These are phyloP conservation scores for Platycheirus rosarum DNA, from an alignment of 2,888 invertebrate species.

Conservation along the genomic window DNA sequence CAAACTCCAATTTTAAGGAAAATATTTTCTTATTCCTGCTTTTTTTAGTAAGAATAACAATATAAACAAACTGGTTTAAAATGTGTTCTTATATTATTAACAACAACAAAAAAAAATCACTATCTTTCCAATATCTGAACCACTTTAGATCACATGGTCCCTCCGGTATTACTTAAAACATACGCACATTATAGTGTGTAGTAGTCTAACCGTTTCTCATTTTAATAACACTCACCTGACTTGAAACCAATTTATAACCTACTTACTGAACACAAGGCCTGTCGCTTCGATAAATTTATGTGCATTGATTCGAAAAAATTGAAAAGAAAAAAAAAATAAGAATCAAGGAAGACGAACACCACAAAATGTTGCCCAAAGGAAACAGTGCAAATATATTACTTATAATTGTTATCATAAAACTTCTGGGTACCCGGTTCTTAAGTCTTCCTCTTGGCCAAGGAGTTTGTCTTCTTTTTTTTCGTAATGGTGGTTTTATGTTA, in stretches of 20 bases:
- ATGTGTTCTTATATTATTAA: conserved; percentile 9
- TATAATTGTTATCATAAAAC: conserved; percentile 74
- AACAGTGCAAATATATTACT: conserved; percentile 72
- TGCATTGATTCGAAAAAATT: conserved; percentile 12
- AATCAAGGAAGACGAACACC: conserved; percentile 35
- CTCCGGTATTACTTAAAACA: conserved; percentile 32
- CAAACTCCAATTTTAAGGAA: conserved; percentile 49
- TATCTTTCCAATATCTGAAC: conserved; percentile 67
- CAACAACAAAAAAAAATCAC: conserved; percentile 2
- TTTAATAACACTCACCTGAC: conserved; percentile 72
- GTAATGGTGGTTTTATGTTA: no score
- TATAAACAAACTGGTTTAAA: conserved; percentile 11
- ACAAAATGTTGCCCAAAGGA: conserved; percentile 53
- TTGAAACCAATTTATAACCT: conserved; percentile 72
- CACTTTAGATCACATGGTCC: conserved; percentile 64
- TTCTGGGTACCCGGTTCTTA: conserved; percentile 51
- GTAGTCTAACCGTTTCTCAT: conserved; percentile 62
- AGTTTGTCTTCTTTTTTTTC: conserved; percentile 1
- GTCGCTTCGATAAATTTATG: conserved; percentile 61
- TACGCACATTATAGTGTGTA: conserved; percentile 33
- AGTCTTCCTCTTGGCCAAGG: background rate
- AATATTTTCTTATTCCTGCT: conserved; percentile 43
- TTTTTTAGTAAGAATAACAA: no score
- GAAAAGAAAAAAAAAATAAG: conserved; percentile 3
- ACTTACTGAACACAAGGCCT: conserved; percentile 58